Evolutionary conservation across 2,797 vertebrate genomes (phyloP), one percentile per base, ranked within the genome.

Genomic region (Esox masquinongy): DNA sequence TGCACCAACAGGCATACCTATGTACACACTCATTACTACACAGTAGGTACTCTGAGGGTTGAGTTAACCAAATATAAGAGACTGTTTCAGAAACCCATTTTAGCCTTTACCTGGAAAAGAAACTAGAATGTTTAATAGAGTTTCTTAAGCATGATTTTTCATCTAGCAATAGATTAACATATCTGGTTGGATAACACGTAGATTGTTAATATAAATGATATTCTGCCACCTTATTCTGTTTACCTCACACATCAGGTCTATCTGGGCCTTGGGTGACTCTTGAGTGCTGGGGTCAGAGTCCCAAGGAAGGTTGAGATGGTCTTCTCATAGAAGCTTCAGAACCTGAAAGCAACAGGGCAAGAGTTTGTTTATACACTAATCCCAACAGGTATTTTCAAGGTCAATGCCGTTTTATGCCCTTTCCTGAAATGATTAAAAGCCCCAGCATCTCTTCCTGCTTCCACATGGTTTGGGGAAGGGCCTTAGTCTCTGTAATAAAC

Each of bases 161-260:
- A n/a, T n/a, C 63, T 26, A 29, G 26, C 2, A 66, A n/a, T 31
- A 31, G 29, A 31, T 67, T 17, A 2, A 17, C 14, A 49, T 47
- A 59, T 15, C 3, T n/a, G 29, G 29, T 31, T 31, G 29, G 3
- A 31, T 31, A 31, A 31, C 29, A 31, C 3, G 29, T 31, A 15
- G 36, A 34, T n/a, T 4, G 14, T 43, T 22, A 14, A 43, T 14
- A 1, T 24, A 12, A 50, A 70, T 49, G 24, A 24, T 6, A 8
- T 12, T 26, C 43, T 36, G 16, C 36, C 29, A 39, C 29, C 29
- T 31, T 31, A 31, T 31, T 31, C 3, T 50, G 22, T 6, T 86
- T 36, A 93, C 92, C 70, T 98, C 96, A 79, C 94, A 94, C 0
- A 92, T 84, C 3, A 96, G 87, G 0, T 95, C 96, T 2, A 96